A percentile compares a stretch with the other conserved stretches of the same genome.
Evolutionary conservation across 2,113 vertebrate species (phyloP).

Genomic region (Solea solea): DNA sequence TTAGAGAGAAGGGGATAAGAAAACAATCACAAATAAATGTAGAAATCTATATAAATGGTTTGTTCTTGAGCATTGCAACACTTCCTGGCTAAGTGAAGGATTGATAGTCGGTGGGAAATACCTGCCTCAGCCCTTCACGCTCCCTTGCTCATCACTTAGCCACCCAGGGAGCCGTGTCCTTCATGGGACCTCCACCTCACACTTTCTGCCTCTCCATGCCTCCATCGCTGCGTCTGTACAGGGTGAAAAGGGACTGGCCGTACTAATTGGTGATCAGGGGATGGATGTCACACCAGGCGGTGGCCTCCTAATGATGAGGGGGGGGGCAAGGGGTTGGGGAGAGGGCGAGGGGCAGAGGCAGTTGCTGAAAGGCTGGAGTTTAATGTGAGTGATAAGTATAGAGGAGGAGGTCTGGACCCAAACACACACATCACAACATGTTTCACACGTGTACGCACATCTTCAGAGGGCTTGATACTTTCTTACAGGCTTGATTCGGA

Average conservation of each 20-base stretch:
- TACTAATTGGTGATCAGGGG: slow-evolving; percentile 77
- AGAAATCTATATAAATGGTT: neutral
- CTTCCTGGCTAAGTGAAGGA: slow-evolving; percentile 44
- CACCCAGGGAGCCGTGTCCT: slow-evolving; percentile 80
- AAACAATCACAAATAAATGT: neutral
- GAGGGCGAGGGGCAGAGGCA: slow-evolving; percentile 34
- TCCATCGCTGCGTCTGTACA: slow-evolving; percentile 37
- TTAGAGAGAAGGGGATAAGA: neutral
- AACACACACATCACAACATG: slow-evolving; percentile 1
- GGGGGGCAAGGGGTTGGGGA: slow-evolving; percentile 46
- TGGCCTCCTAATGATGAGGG: slow-evolving; percentile 55
- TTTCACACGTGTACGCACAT: slow-evolving; percentile 15
- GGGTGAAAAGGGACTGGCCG: slow-evolving; percentile 11
- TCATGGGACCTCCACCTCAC: slow-evolving; percentile 78
- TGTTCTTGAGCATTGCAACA: slow-evolving; percentile 35
- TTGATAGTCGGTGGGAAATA: slow-evolving; percentile 71
- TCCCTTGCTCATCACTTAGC: slow-evolving; percentile 73
- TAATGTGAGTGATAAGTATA: slow-evolving; percentile 42
- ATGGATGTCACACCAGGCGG: slow-evolving; percentile 44
- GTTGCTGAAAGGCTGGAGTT: slow-evolving; percentile 53
- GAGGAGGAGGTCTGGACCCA: slow-evolving; percentile 21
- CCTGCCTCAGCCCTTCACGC: slow-evolving; percentile 78
- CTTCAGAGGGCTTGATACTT: slow-evolving; percentile 5
- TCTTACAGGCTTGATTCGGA: slow-evolving; percentile 22
- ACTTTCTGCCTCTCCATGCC: slow-evolving; percentile 45